Percentiles rank a stretch among this genome's conserved stretches.
These are phyloP conservation scores for Drosophila pseudotakahashii DNA, from an alignment of 2,888 invertebrate genomes.

Conservation along the genomic window DNA sequence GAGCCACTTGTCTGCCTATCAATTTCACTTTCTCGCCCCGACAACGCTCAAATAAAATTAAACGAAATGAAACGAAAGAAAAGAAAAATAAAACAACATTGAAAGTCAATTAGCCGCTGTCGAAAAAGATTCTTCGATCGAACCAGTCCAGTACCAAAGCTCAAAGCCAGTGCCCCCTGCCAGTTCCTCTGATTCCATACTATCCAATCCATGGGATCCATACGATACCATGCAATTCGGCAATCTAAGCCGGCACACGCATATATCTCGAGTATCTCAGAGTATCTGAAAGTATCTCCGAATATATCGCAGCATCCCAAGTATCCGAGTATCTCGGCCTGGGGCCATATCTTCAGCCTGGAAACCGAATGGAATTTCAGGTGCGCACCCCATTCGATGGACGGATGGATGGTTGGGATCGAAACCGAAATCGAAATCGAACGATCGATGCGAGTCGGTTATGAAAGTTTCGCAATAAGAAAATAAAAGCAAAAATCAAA, in stretches of 20 bases:
- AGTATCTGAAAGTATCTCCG: conserved; percentile 5
- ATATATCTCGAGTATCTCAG: neutral
- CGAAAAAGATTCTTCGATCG: conserved; percentile 66
- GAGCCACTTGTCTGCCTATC: conserved; percentile 59
- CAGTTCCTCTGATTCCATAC: neutral
- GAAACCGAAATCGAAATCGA: neutral
- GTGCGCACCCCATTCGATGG: conserved; percentile 16
- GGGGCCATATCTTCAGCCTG: conserved; percentile 15
- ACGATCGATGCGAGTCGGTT: conserved; percentile 17
- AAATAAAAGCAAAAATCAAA: neutral
- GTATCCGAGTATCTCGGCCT: conserved; percentile 28
- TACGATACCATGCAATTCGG: conserved; percentile 8
- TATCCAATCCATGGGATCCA: neutral
- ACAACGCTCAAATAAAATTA: conserved; percentile 30
- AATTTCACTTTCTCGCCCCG: conserved; percentile 72
- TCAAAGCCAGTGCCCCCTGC: neutral
- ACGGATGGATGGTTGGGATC: conserved; percentile 8
- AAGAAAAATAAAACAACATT: conserved; percentile 57
- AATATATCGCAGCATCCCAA: conserved; percentile 9
- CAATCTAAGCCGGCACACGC: conserved; percentile 22
- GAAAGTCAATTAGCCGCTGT: conserved; percentile 74
- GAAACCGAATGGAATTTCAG: conserved; percentile 32
- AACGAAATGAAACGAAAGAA: conserved; percentile 42
- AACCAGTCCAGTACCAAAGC: conserved; percentile 18
- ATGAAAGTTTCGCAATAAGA: conserved; percentile 33